Base-by-base conservation (phyloP, 2,888 invertebrate genomes). In the Lomographa bimaculata region DNA sequence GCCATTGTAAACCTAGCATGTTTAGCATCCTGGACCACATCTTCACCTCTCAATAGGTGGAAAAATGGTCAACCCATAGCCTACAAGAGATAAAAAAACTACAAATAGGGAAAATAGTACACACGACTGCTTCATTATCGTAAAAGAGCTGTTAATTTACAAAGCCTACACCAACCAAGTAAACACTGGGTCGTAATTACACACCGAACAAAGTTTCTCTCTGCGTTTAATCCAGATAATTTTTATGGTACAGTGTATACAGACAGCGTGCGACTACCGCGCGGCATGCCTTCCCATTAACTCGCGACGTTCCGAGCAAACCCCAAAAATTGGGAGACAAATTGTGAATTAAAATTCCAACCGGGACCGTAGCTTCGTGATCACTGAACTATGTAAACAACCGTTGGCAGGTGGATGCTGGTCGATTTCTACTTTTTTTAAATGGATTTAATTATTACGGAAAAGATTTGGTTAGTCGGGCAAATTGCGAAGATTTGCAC, bases 331-430 rank as follows among this genome's bases (percentile, higher is more conserved):
- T 71, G 66, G 66, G 64, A 64, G 70, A 76, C 77, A 79, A 80
- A 79, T 79, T 74, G 70, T 70, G 62, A 78, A 80, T 82, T 82
- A 79, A 84, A 79, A 82, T 81, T 78, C 79, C 76, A 54, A 54
- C 54, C 54, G 50, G 54, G 56, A 36, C 47, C 47, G 54, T 49
- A 54, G 38, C 54, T 54, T 35, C 29, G 54, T 42, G 60, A 67
- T 64, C 59, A 53, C 52, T 50, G 58, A 55, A 60, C 62, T 62
- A 62, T 56, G 61, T 57, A 58, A 62, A 60, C 61, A 51, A 43
- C 51, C 42, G 42, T 29, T 29, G 25, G 19, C 35, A 35, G 39
- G 47, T 46, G 48, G 52, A 54, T 48, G 53, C 51, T 50, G 50
- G 54, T 47, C 44, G 50, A 63, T 53, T 57, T 53, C 20, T 38